Conservation (phyloP, 2,113 vertebrate species). For the Centropus unirufus region DNA sequence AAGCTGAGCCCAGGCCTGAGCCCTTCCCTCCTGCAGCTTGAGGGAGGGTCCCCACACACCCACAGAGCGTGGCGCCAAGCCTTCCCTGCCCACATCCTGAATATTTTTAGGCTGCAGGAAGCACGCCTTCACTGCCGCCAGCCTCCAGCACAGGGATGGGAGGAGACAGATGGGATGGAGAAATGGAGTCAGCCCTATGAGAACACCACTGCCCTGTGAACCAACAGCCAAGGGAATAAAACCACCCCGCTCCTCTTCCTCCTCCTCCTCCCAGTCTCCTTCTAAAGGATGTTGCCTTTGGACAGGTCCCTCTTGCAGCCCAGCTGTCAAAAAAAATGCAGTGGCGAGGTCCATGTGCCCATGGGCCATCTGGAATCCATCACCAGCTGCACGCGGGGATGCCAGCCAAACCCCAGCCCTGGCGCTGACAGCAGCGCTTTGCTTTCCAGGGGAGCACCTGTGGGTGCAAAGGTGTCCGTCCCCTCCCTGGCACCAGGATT, state of each 20-base stretch:
- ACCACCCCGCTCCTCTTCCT: not conserved
- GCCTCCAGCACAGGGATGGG: not conserved
- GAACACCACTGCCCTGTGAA: not conserved
- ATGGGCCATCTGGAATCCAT: constrained; percentile 58
- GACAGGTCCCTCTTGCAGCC: not conserved
- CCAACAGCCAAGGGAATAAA: not conserved
- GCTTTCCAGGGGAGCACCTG: constrained; percentile 8
- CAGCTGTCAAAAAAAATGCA: not conserved
- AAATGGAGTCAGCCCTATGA: not conserved
- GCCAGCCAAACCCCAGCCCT: not conserved
- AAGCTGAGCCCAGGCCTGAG: fast-evolving
- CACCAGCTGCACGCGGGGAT: not conserved
- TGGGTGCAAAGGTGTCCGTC: not conserved
- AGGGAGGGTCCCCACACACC: not conserved
- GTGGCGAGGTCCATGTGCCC: not conserved
- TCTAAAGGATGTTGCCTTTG: constrained; percentile 60
- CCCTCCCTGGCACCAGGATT: not conserved
- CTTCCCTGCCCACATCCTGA: not conserved
- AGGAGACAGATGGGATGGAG: not conserved
- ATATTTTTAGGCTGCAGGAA: constrained; percentile 23
- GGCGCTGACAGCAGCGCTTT: not conserved
- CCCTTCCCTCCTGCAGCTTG: not conserved
- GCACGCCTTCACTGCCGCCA: not conserved
- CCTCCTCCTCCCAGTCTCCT: not conserved
- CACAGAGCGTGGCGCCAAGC: not conserved